phyloP scores from a whole-genome alignment of 1,140 invertebrate species.

The Zaprionus vittiger region DNA sequence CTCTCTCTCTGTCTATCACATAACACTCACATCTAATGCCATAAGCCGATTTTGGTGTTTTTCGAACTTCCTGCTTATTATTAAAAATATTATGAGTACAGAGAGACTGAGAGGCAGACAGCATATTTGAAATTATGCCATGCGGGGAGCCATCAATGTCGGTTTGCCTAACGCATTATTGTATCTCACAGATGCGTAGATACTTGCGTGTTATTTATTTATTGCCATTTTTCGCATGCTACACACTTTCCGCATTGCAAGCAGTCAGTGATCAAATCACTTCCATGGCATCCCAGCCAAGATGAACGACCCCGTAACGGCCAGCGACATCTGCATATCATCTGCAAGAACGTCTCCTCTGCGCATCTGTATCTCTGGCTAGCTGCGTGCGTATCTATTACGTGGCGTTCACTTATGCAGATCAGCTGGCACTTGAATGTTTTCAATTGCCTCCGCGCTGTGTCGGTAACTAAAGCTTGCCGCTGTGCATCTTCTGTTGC shows the following conservation, averaged over 20 bases:
- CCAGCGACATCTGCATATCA: slow-evolving; percentile 36
- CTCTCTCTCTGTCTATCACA: slow-evolving; percentile 12
- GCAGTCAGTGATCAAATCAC: slow-evolving; percentile 42
- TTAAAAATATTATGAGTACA: slow-evolving; percentile 52
- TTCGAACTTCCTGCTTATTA: slow-evolving; percentile 73
- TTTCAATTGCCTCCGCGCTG: slow-evolving; percentile 63
- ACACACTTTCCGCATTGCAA: slow-evolving; percentile 53
- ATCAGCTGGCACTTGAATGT: slow-evolving; percentile 74
- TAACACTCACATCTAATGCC: slow-evolving; percentile 57
- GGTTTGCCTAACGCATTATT: background rate
- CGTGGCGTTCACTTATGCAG: slow-evolving; percentile 45
- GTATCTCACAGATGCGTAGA: background rate
- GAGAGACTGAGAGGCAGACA: background rate
- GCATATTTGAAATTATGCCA: background rate
- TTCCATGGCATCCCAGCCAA: slow-evolving; percentile 35
- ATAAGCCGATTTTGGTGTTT: slow-evolving; percentile 72
- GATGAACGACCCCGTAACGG: slow-evolving; percentile 68
- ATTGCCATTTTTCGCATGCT: slow-evolving; percentile 24
- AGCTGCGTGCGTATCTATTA: slow-evolving; percentile 52
- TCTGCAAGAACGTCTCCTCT: slow-evolving; percentile 2
- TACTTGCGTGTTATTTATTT: background rate
- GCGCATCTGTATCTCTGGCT: slow-evolving; percentile 7
- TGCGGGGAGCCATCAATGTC: slow-evolving; percentile 14
- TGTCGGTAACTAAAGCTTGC: slow-evolving; percentile 48
- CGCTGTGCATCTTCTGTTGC: slow-evolving; percentile 19